Conservation (phyloP, 2,113 vertebrate species). For the Columba janthina region DNA sequence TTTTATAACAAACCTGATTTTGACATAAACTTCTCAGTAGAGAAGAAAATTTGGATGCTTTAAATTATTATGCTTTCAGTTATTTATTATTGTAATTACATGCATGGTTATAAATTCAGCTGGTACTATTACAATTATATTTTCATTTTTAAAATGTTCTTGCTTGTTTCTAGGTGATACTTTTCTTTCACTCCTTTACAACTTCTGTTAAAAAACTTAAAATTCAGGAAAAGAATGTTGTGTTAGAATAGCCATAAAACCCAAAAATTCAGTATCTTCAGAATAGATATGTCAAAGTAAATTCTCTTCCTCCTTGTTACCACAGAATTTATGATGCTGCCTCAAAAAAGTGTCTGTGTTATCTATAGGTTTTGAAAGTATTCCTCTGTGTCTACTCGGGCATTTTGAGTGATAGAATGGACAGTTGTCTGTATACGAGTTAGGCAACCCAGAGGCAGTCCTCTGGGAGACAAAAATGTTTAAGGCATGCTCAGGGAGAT, state of each 20-base stretch:
- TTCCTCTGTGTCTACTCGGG: not conserved
- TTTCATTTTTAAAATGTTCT: not conserved
- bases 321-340: not conserved
- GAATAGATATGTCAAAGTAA: not conserved
- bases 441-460: not conserved
- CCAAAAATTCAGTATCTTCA: not conserved
- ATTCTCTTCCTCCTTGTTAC: not conserved
- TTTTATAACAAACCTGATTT: not conserved
- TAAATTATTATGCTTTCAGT: not conserved
- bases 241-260: not conserved
- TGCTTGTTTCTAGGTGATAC: not conserved
- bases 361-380: not conserved
- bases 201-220: not conserved
- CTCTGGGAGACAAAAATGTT: not conserved
- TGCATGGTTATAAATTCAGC: not conserved
- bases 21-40: not conserved
- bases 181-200: not conserved
- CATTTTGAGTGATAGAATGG: not conserved
- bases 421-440: not conserved
- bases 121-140: not conserved
- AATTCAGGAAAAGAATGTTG: not conserved
- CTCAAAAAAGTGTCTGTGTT: not conserved
- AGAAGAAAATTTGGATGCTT: not conserved
- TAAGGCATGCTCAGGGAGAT: not conserved
- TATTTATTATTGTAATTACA: not conserved